A percentile compares a stretch with the other conserved stretches of the same genome.
Evolutionary conservation across 2,888 invertebrate genomes (phyloP).

Genomic region (Drosophila ustulata): DNA sequence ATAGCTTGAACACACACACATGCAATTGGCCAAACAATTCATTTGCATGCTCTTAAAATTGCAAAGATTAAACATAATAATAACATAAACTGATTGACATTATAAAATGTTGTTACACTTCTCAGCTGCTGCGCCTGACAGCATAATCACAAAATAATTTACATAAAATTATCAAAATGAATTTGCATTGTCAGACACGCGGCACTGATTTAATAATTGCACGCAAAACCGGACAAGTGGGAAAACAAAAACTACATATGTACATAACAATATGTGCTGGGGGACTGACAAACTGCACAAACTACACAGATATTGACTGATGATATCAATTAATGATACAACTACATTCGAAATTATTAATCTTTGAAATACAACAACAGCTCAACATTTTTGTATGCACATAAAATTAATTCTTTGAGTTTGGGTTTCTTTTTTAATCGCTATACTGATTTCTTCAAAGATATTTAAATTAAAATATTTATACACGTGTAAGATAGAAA

Average conservation of each 20-base stretch:
- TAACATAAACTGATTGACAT: slow-evolving; percentile 43
- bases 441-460: too few relatives aligned
- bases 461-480: too few relatives aligned
- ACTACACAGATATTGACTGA: background rate
- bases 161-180: slow-evolving; percentile 63
- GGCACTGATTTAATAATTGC: slow-evolving; percentile 20
- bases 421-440: too few relatives aligned
- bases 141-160: slow-evolving; percentile 70
- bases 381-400: too few relatives aligned
- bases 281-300: background rate
- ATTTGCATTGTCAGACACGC: slow-evolving; percentile 54
- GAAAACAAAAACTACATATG: background rate
- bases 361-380: background rate
- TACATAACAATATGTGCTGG: too few relatives aligned
- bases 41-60: slow-evolving; percentile 36
- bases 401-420: too few relatives aligned
- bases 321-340: background rate
- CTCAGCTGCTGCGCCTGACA: slow-evolving; percentile 51
- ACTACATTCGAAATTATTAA: background rate
- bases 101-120: slow-evolving; percentile 53
- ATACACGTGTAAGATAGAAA: too few relatives aligned
- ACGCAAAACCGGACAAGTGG: background rate
- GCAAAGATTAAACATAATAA: slow-evolving; percentile 43
- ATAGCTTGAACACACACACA: slow-evolving; percentile 30
- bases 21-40: slow-evolving; percentile 57